Evolutionary conservation across 1,140 invertebrate genomes (phyloP).

Genomic region (Megalonaias nervosa): DNA sequence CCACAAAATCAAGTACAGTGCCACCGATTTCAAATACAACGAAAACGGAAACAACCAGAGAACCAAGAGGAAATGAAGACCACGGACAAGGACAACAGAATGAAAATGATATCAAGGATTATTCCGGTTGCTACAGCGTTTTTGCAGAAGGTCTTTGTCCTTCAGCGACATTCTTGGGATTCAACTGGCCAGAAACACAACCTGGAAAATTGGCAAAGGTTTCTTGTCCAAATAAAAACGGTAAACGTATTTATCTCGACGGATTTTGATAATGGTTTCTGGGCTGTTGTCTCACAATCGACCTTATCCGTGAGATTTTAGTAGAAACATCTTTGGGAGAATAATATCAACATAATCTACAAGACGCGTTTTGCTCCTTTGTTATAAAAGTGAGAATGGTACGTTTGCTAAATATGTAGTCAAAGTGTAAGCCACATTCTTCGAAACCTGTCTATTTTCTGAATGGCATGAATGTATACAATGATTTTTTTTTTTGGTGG

Average conservation of each 20-base stretch:
- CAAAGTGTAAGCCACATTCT: no score
- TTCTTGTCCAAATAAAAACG: conserved; percentile 11
- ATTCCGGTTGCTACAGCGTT: conserved; percentile 24
- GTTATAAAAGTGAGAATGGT: not conserved
- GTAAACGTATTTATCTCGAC: not conserved
- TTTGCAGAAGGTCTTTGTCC: conserved; percentile 26
- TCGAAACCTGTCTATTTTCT: no score
- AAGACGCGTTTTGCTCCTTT: not conserved
- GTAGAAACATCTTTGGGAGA: not conserved
- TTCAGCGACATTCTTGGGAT: conserved; percentile 23
- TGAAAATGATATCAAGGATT: not conserved
- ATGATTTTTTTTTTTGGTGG: no score
- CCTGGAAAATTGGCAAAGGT: conserved; percentile 15
- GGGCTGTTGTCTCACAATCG: not conserved
- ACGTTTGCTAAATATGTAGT: not conserved
- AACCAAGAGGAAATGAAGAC: not conserved
- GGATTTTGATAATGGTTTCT: not conserved
- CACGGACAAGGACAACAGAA: not conserved
- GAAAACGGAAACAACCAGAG: not conserved
- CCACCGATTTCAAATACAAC: not conserved
- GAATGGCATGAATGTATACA: no score
- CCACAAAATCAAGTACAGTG: conserved; percentile 10
- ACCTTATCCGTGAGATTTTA: not conserved
- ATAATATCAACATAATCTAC: not conserved
- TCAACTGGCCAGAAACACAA: conserved; percentile 14